A percentile compares a stretch with the other conserved stretches of the same genome.
These are phyloP conservation scores for Aptenodytes forsteri DNA, from an alignment of 2,113 vertebrate species.

Conservation along the genomic window DNA sequence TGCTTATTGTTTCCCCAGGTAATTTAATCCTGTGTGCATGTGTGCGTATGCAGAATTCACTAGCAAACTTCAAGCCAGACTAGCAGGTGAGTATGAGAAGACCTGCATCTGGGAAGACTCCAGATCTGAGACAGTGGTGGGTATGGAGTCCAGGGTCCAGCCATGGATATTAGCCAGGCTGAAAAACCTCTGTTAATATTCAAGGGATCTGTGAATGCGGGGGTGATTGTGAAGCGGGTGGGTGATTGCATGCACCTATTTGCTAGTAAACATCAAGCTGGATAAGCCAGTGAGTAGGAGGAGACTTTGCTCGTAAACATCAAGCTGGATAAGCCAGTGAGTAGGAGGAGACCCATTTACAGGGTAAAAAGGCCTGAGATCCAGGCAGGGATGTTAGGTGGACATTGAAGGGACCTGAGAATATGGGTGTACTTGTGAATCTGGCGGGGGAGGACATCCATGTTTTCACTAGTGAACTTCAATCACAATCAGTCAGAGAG, in stretches of 20 bases:
- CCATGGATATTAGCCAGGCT: not conserved
- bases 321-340: not conserved
- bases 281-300: not conserved
- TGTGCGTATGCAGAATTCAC: not conserved
- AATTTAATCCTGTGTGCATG: not conserved
- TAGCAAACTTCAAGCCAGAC: not conserved
- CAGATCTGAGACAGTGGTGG: not conserved
- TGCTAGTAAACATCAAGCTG: not conserved
- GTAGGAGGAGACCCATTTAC: not conserved
- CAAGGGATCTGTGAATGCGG: not conserved
- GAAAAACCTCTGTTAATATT: not conserved
- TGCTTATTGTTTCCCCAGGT: not conserved
- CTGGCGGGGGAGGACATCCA: not conserved
- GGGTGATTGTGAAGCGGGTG: not conserved
- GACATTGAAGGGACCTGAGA: not conserved
- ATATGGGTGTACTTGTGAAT: not conserved
- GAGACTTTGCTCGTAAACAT: not conserved
- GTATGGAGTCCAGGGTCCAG: not conserved
- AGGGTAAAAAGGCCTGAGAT: not conserved
- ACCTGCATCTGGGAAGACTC: not conserved
- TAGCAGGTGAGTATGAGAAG: not conserved
- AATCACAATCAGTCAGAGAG: not conserved
- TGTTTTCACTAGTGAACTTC: not conserved
- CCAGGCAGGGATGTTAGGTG: not conserved
- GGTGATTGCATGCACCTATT: not conserved